Conservation (phyloP, 2,113 vertebrate species). For the Thunnus thynnus region DNA sequence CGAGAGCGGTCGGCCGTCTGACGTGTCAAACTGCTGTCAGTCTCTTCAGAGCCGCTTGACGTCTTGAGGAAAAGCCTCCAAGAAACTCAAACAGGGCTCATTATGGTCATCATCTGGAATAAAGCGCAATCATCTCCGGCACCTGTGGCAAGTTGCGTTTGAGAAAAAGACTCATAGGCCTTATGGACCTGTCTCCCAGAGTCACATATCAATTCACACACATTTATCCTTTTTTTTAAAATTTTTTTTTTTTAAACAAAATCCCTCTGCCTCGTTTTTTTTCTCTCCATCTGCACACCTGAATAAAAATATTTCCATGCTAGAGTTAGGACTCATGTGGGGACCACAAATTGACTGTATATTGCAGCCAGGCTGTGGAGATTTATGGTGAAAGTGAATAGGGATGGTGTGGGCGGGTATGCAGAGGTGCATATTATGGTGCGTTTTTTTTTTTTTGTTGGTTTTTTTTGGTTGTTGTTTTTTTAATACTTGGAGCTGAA, state of each 20-base stretch:
- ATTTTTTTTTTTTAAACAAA: neutral
- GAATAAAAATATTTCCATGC: slow-evolving; percentile 45
- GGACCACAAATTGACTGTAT: slow-evolving; percentile 73
- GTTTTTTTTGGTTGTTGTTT: neutral
- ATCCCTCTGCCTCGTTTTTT: slow-evolving; percentile 5
- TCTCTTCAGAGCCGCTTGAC: slow-evolving; percentile 27
- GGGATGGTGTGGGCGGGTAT: slow-evolving; percentile 66
- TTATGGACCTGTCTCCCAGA: slow-evolving; percentile 28
- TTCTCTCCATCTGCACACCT: slow-evolving; percentile 60
- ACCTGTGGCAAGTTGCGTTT: slow-evolving; percentile 56
- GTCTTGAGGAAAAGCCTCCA: slow-evolving; percentile 44
- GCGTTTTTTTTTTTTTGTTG: neutral
- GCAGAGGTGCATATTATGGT: slow-evolving; percentile 67
- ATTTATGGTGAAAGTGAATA: slow-evolving; percentile 73
- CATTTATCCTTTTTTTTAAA: slow-evolving; percentile 27
- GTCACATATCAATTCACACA: slow-evolving; percentile 26
- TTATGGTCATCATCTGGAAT: slow-evolving; percentile 72
- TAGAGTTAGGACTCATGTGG: slow-evolving; percentile 69
- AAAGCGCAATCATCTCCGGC: slow-evolving; percentile 69
- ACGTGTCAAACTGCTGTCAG: slow-evolving; percentile 56
- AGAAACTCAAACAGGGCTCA: slow-evolving; percentile 66
- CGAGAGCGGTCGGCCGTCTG: slow-evolving; percentile 36
- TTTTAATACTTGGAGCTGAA: slow-evolving; percentile 46
- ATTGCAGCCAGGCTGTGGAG: slow-evolving; percentile 62
- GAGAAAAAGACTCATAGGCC: slow-evolving; percentile 50